phyloP scores from a whole-genome alignment of 2,113 vertebrate genomes.

The Barbus barbus region DNA sequence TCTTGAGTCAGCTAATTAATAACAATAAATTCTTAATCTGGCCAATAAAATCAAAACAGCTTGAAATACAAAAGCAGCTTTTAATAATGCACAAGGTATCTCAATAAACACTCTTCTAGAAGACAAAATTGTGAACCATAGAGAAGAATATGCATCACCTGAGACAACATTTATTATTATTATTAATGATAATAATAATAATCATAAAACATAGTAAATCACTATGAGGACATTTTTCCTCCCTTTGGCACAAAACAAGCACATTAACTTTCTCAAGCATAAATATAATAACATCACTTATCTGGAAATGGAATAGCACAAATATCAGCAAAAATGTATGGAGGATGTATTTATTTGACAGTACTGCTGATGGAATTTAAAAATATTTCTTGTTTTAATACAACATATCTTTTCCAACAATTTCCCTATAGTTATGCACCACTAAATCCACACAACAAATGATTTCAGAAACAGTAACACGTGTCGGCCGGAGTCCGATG shows the following conservation, averaged over 20 bases:
- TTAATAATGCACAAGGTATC: too few relatives aligned
- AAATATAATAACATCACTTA: neutral
- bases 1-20: neutral
- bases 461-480: constrained; percentile 21
- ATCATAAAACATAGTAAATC: too few relatives aligned
- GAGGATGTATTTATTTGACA: neutral
- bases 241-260: neutral
- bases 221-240: too few relatives aligned
- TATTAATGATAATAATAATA: too few relatives aligned
- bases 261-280: neutral
- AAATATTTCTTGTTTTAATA: neutral
- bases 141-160: neutral
- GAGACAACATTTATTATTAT: too few relatives aligned
- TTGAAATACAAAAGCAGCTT: neutral
- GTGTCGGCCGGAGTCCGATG: constrained; percentile 43
- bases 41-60: neutral
- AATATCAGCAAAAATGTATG: neutral
- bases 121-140: neutral
- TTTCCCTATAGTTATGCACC: too few relatives aligned
- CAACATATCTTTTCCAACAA: neutral
- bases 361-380: neutral
- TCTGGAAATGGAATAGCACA: neutral
- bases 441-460: constrained; percentile 20
- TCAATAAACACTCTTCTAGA: neutral
- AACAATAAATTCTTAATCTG: neutral